Evolutionary conservation across 64 coral and sea anemone genomes (phyloP).

Genomic region (Pocillopora verrucosa): DNA sequence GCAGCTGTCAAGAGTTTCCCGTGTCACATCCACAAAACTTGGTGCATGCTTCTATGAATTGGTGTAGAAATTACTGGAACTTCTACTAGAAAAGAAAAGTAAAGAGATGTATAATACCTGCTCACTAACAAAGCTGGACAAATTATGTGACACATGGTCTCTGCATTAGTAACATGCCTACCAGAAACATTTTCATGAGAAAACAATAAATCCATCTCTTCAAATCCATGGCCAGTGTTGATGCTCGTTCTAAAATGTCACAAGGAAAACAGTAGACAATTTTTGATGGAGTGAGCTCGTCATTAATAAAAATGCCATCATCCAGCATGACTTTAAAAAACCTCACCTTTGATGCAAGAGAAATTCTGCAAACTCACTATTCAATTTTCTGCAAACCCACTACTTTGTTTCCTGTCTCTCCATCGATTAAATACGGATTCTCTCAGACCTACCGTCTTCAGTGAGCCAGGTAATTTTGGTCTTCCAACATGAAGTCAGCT

Average conservation of each 20-base stretch:
- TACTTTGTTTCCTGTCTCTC: background rate
- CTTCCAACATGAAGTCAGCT: background rate
- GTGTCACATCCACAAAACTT: slow-evolving; percentile 26
- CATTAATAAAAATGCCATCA: no score
- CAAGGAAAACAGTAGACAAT: no score
- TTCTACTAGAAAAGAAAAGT: background rate
- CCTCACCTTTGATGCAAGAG: background rate
- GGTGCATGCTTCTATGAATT: background rate
- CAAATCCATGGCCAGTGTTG: no score
- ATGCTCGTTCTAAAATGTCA: no score
- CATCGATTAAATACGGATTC: background rate
- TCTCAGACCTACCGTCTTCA: background rate
- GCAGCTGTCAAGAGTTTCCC: background rate
- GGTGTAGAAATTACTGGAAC: no score
- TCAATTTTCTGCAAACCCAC: background rate
- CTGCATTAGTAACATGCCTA: no score
- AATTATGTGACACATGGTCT: no score
- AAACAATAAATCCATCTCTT: no score
- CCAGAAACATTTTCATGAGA: no score
- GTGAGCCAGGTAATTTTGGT: background rate
- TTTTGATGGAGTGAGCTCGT: no score
- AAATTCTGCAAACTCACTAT: background rate
- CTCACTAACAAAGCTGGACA: no score
- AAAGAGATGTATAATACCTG: background rate
- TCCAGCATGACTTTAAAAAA: background rate